Conservation (phyloP, 2,888 invertebrate species). For the Nowickia ferox region DNA sequence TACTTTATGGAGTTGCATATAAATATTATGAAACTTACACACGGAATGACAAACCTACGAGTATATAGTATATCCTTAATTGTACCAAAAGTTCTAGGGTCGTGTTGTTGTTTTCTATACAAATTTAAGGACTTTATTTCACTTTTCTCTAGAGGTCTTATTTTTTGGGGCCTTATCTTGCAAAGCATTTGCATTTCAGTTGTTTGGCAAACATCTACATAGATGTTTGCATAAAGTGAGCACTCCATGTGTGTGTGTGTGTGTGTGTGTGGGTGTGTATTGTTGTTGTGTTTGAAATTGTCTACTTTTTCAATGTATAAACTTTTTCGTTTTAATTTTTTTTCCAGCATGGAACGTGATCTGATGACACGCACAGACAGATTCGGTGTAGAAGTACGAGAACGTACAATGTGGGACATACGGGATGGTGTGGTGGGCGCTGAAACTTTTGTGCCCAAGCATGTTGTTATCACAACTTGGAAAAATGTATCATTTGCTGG, state of each 20-base stretch:
- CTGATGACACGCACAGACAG: slow-evolving; percentile 89
- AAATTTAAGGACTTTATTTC: too few species aligned
- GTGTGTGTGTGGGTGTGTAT: background rate
- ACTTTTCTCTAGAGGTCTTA: too few species aligned
- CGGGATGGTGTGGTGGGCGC: slow-evolving; percentile 95
- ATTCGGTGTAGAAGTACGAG: slow-evolving; percentile 93
- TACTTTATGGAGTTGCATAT: too few species aligned
- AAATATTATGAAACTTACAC: too few species aligned
- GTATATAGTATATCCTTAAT: too few species aligned
- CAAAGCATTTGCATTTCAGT: too few species aligned
- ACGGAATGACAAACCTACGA: too few species aligned
- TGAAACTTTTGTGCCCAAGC: slow-evolving; percentile 94
- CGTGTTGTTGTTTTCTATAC: too few species aligned
- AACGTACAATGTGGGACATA: slow-evolving; percentile 94
- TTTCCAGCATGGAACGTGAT: slow-evolving; percentile 87
- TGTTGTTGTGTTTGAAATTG: slow-evolving; percentile 12
- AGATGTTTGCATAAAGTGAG: too few species aligned
- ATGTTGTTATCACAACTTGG: slow-evolving; percentile 96
- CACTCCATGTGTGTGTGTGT: background rate
- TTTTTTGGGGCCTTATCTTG: too few species aligned
- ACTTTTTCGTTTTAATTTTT: slow-evolving; percentile 29
- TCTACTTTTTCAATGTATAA: background rate
- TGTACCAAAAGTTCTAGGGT: too few species aligned
- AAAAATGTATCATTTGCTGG: slow-evolving; percentile 97
- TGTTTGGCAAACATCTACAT: too few species aligned